A percentile compares a stretch with the other conserved stretches of the same genome.
phyloP scores from a whole-genome alignment of 2,797 vertebrate genomes.

The Syncerus caffer region DNA sequence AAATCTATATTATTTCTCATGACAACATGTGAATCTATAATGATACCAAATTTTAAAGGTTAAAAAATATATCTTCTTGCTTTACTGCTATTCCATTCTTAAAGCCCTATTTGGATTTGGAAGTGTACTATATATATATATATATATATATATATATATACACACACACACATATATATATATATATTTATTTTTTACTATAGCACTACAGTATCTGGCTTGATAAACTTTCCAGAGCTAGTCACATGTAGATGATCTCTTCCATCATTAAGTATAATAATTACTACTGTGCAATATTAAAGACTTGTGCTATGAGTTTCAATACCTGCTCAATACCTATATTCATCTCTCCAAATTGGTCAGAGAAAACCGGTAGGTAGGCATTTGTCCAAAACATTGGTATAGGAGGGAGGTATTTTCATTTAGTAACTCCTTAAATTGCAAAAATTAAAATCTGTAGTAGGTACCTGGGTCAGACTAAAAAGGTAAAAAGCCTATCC shows the following conservation, averaged over 20 bases:
- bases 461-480: background rate
- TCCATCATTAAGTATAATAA: background rate
- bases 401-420: background rate
- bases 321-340: background rate
- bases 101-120: background rate
- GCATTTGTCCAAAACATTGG: background rate
- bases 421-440: background rate
- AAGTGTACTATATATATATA: background rate
- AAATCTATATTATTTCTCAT: background rate
- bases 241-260: background rate
- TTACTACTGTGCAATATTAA: background rate
- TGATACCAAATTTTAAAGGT: background rate
- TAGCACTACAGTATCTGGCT: background rate
- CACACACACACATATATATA: too few relatives aligned
- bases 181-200: background rate
- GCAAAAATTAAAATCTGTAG: background rate
- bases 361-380: background rate
- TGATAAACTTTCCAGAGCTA: background rate
- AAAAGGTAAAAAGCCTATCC: background rate
- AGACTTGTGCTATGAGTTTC: background rate
- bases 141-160: rapidly evolving
- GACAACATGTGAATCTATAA: background rate
- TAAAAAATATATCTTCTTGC: background rate
- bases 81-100: background rate
- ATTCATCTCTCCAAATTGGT: background rate